Evolutionary conservation across 2,888 invertebrate genomes (phyloP), one percentile per base, ranked within the genome.

Genomic region (Bombylius major): DNA sequence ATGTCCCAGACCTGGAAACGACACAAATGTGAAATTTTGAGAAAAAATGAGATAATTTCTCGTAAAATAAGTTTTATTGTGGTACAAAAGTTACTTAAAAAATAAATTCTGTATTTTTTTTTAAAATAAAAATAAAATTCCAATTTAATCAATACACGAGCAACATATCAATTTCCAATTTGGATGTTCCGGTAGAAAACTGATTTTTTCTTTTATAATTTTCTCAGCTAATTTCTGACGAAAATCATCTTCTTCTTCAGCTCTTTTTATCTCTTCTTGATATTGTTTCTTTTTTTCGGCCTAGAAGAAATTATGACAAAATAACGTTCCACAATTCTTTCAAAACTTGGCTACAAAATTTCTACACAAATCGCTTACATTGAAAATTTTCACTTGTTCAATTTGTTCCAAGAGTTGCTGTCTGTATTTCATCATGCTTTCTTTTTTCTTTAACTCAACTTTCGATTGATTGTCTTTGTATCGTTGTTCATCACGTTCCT

Each of bases 91-190:
- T 23, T 23, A 23, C 23, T 23, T 23, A 23, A 1, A 23, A 23
- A 23, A 23, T 23, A 23, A 23, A 23, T 23, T 23, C 23, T 23
- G 23, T 23, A 23, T 23, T 2, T 23, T 23, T 23, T 23, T 23
- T 23, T 23, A 23, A 23, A 23, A 23, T 23, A 23, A 23, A 23
- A 23, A 23, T 23, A 23, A 23, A 23, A 23, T 23, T 23, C 23
- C 23, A 23, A 23, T 23, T n/a, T 23, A 23, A 23, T 23, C 23
- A 23, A 23, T 23, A 23, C 56, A 58, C 3, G 51, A 32, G 48
- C 58, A 56, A 9, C 11, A 39, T 14, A 58, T 54, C n/a, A 56
- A 47, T 23, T 45, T 54, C 58, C 58, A 58, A 33, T 58, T 58
- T 4, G 58, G 58, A 54, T 58, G 58, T 33, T 50, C 46, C 47